Conservation (phyloP, 2,888 invertebrate species). For the Caenorhabditis sulstoni region DNA sequence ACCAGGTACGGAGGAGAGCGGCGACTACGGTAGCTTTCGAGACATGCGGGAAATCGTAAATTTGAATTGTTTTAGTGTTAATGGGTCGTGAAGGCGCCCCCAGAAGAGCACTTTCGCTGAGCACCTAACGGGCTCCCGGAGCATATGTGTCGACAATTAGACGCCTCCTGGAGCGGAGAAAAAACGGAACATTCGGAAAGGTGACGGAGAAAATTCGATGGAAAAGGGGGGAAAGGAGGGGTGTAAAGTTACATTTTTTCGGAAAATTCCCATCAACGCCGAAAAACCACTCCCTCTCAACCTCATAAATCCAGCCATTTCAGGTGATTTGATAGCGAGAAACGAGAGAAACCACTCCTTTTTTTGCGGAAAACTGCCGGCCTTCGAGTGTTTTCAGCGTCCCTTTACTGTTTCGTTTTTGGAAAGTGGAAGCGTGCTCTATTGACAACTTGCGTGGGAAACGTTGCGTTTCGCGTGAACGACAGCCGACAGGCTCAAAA, state of each 20-base stretch:
- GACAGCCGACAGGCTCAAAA: too few relatives aligned
- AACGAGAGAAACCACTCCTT: slow-evolving; percentile 33
- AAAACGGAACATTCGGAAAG: neutral
- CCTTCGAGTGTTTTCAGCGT: too few relatives aligned
- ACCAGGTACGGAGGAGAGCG: neutral
- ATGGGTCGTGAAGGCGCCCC: neutral
- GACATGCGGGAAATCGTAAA: slow-evolving; percentile 56
- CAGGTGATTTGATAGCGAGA: slow-evolving; percentile 22
- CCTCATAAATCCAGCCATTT: slow-evolving; percentile 24
- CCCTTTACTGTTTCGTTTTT: neutral
- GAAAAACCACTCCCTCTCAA: too few relatives aligned
- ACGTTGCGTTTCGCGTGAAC: too few relatives aligned
- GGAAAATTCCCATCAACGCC: too few relatives aligned
- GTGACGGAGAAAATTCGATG: neutral
- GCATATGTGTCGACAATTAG: slow-evolving; percentile 40
- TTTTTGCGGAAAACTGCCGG: too few relatives aligned
- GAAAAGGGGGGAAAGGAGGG: neutral
- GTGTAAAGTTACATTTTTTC: slow-evolving; percentile 16
- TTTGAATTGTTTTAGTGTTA: slow-evolving; percentile 34
- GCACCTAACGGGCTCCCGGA: neutral
- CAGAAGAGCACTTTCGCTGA: too few relatives aligned
- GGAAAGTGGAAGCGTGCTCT: neutral
- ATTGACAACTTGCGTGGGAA: too few relatives aligned
- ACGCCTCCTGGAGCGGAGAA: slow-evolving; percentile 18
- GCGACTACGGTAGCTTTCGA: slow-evolving; percentile 41